Percentiles rank a stretch among this genome's conserved stretches.
Conservation (phyloP, 2,888 invertebrate genomes). For the Drosophila kuntzei region DNA sequence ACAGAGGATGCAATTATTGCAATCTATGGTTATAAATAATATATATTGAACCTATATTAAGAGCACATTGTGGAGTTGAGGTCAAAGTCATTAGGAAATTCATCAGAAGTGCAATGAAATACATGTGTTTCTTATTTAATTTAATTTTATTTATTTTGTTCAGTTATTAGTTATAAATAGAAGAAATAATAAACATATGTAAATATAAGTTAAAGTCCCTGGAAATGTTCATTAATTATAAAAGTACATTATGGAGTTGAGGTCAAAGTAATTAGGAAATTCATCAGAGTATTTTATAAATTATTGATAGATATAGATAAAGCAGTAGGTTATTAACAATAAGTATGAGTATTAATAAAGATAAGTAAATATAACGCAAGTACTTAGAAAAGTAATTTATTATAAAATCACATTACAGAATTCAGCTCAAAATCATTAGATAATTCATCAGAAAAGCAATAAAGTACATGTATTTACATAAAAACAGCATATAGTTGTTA, state of each 20-base stretch:
- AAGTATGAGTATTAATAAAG: no score
- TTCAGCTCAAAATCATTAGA: neutral
- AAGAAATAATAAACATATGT: no score
- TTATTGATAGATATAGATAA: neutral
- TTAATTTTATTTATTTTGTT: no score
- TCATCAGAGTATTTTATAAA: neutral
- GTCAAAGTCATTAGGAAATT: conserved; percentile 4
- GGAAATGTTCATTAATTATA: no score
- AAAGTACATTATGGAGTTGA: neutral
- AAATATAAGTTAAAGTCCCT: no score
- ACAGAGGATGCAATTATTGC: conserved; percentile 15
- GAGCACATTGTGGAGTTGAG: neutral
- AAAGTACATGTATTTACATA: no score
- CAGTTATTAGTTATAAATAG: no score
- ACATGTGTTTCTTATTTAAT: no score
- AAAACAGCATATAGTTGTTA: no score
- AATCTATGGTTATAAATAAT: conserved; percentile 7
- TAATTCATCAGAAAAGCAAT: neutral
- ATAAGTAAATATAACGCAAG: no score
- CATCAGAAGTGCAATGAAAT: neutral
- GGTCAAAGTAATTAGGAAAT: conserved; percentile 5
- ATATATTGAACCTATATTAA: neutral
- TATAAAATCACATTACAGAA: neutral
- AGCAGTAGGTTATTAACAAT: neutral
- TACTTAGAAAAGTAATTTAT: no score